phyloP scores from a whole-genome alignment of 2,797 vertebrate species.

The Hozukius guyotensis region DNA sequence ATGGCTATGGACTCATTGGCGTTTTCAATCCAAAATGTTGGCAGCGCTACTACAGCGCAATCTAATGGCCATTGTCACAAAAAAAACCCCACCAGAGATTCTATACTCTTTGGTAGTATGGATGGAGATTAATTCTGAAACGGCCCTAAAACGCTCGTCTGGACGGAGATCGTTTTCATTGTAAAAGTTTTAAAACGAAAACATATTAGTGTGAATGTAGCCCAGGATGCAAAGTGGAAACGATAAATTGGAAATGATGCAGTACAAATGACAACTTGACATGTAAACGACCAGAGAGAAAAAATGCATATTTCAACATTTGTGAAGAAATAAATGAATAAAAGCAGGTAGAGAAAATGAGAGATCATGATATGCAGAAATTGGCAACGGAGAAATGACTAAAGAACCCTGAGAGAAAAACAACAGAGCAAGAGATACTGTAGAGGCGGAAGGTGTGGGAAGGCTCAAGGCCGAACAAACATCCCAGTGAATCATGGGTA shows the following conservation, averaged over 20 bases:
- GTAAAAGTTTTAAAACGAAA: too few relatives aligned
- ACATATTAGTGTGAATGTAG: too few relatives aligned
- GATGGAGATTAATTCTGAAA: too few relatives aligned
- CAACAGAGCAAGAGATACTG: background rate
- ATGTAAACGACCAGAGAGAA: background rate
- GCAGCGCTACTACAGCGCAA: too few relatives aligned
- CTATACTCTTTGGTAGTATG: too few relatives aligned
- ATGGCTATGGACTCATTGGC: too few relatives aligned
- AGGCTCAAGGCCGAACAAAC: constrained; percentile 62
- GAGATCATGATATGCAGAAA: too few relatives aligned
- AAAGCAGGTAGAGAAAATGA: background rate
- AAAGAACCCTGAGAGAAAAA: background rate
- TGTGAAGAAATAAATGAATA: background rate
- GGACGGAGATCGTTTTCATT: too few relatives aligned
- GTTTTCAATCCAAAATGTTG: too few relatives aligned
- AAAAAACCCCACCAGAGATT: too few relatives aligned
- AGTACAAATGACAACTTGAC: too few relatives aligned
- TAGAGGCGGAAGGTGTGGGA: constrained; percentile 47
- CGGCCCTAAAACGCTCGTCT: rapidly evolving
- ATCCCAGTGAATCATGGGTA: constrained; percentile 53
- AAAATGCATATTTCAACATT: background rate
- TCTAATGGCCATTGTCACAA: too few relatives aligned
- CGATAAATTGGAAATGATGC: background rate
- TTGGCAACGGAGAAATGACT: background rate
- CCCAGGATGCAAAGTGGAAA: background rate